A percentile compares a stretch with the other conserved stretches of the same genome.
phyloP scores from a whole-genome alignment of 2,113 vertebrate species.

The Holacanthus passer region DNA sequence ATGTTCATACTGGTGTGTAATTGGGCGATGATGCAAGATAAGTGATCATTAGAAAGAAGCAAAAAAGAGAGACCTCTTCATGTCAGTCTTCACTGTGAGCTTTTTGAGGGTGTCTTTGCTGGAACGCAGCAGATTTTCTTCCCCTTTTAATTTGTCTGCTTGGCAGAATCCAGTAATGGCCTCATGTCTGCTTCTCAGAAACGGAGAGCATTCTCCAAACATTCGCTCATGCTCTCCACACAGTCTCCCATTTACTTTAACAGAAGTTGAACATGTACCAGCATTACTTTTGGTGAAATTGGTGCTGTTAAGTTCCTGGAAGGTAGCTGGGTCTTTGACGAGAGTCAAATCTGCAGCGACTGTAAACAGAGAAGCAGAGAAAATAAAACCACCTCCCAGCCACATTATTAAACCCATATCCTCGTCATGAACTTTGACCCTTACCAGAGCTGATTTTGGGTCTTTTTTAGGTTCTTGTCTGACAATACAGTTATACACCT shows the following conservation, averaged over 20 bases:
- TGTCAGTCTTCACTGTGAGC: constrained; percentile 19
- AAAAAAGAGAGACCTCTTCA: neutral
- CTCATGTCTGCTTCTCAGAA: constrained; percentile 60
- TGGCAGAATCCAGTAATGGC: constrained; percentile 44
- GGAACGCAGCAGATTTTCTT: constrained; percentile 17
- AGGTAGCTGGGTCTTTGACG: neutral
- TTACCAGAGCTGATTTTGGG: neutral
- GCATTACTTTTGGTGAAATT: neutral
- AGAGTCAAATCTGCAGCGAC: neutral
- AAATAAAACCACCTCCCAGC: neutral
- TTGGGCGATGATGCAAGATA: neutral
- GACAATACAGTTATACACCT: no score
- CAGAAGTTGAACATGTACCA: constrained; percentile 46
- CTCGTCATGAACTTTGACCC: neutral
- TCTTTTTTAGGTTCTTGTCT: no score
- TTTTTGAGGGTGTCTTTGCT: constrained; percentile 16
- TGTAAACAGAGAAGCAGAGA: neutral
- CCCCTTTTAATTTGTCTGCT: constrained; percentile 56
- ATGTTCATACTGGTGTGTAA: neutral
- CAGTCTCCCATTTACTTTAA: constrained; percentile 51
- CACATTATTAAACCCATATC: no score
- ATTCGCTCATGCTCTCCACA: constrained; percentile 63
- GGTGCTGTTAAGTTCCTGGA: neutral
- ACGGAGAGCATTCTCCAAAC: constrained; percentile 62
- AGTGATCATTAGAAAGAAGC: neutral